Base-by-base conservation (phyloP, 1,140 invertebrate species). In the Leguminivora glycinivorella region DNA sequence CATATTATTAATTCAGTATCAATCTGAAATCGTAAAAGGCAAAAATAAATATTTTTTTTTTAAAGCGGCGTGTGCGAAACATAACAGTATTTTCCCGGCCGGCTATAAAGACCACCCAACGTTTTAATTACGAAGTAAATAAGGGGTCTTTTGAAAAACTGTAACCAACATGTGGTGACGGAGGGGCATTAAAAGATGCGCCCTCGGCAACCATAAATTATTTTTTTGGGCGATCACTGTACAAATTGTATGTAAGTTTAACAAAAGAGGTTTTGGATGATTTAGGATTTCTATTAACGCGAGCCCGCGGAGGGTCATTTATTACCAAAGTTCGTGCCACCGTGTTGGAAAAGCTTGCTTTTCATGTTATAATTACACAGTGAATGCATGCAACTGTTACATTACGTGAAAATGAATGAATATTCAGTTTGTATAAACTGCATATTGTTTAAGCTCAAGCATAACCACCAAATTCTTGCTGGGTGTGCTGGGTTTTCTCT, bases 51-150 rank as follows among this genome's bases (percentile, higher is more conserved):
- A 56, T 40, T 40, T 56, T 56, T 72, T 19, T 40, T 72, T 72
- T 67, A n/a, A 58, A 67, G 52, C 10, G 19, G 5, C 4, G 17
- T 19, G 56, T 31, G 26, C 34, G 26, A 69, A 52, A 26, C 47
- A 47, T 56, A 73, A 75, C 68, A 73, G 68, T 56, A 74, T 69
- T 56, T 6, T 47, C 5, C 56, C 52, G 22, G 69, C 24, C 60
- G 67, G 72, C 63, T 70, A 72, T 73, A 73, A 76, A 77, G 69
- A 74, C 72, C 75, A 56, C 71, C 77, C 77, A 79, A 58, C 56
- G 71, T 77, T 79, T 79, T 79, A 79, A 77, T 79, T 79, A 72
- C 72, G 60, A 29, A 43, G 68, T 70, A 71, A 75, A 75, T 76
- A 74, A 56, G 68, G 52, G 40, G 19, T 25, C 40, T 31, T 47